Base-by-base conservation (phyloP, 2,888 invertebrate species). In the Minunthozetes semirufus region DNA sequence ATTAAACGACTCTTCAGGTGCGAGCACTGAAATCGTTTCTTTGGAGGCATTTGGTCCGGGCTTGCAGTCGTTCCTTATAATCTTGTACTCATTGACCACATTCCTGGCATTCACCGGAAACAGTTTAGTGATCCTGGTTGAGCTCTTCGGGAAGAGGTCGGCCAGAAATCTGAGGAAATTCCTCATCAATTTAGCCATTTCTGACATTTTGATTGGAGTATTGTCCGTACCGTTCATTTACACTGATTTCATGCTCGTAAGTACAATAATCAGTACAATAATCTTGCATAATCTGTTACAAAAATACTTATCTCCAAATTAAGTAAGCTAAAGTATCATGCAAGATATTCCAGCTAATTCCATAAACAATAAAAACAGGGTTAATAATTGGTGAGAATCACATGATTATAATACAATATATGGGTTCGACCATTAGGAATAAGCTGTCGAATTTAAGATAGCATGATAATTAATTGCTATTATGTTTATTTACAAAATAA, bases 51-150 rank as follows among this genome's bases (percentile, higher is more conserved):
- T 75, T 17, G 75, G 75, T 4, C 59, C 53, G 13, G 38, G 42
- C 27, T 13, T 71, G 13, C 75, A 75, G 25, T 46, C 75, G 48
- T 66, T 72, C 33, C 42, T 75, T 11, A 63, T 72, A 33, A 48
- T 53, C 11, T 19, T 75, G 2, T 75, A 75, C 29, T 75, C 75
- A 19, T 46, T 75, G 42, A 29, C 66, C 13, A 61, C 75, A 25
- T 75, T 75, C 46, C 59, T 75, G 29, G 59, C 75, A 13, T 75
- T 75, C n/a, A 75, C 75, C 9, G 75, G 72, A 25, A 75, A 75
- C 29, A 46, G 71, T 53, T 48, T 75, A 72, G 75, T 75, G 33
- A 75, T 75, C 19, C 19, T 75, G 29, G 75, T 75, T 1, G 75
- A 75, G 27, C 3, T 72, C 22, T 75, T 59, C 25, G 75, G 75